phyloP scores from a whole-genome alignment of 30 jellyfish, hydroid and myxozoan species.

The Hydractinia echinata region DNA sequence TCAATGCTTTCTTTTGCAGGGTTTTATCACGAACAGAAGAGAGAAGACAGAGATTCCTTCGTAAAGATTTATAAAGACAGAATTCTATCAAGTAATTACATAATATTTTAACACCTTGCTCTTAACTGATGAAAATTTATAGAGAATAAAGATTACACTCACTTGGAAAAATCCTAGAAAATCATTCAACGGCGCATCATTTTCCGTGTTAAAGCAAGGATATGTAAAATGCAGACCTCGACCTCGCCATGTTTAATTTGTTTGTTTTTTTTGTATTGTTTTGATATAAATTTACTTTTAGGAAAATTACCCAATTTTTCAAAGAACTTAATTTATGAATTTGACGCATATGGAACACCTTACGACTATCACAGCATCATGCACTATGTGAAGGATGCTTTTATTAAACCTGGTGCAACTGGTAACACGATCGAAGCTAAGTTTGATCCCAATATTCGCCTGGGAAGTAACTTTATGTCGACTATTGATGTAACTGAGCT shows the following conservation, averaged over 20 bases:
- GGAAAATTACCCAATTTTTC: slow-evolving; percentile 46
- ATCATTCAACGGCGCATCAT: too few species aligned
- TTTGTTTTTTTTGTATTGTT: not conserved
- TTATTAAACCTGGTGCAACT: slow-evolving; percentile 14
- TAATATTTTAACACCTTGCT: too few species aligned
- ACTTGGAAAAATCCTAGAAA: too few species aligned
- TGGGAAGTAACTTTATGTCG: slow-evolving; percentile 59
- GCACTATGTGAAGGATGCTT: slow-evolving; percentile 64
- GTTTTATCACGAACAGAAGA: slow-evolving; percentile 77
- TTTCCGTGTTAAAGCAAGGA: too few species aligned
- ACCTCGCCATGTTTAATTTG: too few species aligned
- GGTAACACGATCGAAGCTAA: slow-evolving; percentile 55
- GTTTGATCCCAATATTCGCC: slow-evolving; percentile 50
- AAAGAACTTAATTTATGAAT: slow-evolving; percentile 17
- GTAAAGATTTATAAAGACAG: slow-evolving; percentile 43
- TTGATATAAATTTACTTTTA: not conserved
- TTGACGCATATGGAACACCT: slow-evolving; percentile 39
- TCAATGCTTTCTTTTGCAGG: slow-evolving; percentile 35
- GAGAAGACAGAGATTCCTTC: slow-evolving; percentile 73
- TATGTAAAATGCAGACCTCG: too few species aligned
- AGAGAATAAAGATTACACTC: too few species aligned
- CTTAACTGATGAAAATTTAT: too few species aligned
- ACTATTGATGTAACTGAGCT: slow-evolving; percentile 54
- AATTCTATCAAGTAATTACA: slow-evolving; percentile 7
- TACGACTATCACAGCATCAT: slow-evolving; percentile 70